Evolutionary conservation across 2,797 vertebrate genomes (phyloP).

Genomic region (Acomys russatus): DNA sequence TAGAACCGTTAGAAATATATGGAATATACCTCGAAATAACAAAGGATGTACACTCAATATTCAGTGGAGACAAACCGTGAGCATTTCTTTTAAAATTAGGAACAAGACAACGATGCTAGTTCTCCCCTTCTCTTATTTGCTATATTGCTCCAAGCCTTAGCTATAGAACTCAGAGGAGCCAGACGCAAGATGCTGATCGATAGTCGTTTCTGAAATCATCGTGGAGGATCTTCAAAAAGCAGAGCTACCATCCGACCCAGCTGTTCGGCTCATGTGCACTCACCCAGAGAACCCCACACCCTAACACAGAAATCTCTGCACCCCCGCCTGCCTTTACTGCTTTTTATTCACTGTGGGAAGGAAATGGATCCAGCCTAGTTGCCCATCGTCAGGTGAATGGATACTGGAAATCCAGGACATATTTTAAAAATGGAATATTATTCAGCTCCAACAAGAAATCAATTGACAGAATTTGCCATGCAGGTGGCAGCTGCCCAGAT

Average conservation of each 20-base stretch:
- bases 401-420: not conserved
- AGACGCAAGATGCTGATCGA: no score
- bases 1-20: not conserved
- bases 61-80: not conserved
- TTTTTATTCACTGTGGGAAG: not conserved
- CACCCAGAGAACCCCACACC: not conserved
- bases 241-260: not conserved
- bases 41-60: not conserved
- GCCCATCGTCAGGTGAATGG: not conserved
- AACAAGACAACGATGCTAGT: not conserved
- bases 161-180: not conserved
- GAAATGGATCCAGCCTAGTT: not conserved
- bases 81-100: not conserved
- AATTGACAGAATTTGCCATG: not conserved
- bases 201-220: not conserved
- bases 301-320: not conserved
- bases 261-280: not conserved
- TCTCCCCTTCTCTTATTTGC: not conserved
- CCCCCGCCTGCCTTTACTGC: accelerated
- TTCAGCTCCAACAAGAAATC: not conserved
- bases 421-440: not conserved
- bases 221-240: not conserved
- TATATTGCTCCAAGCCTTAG: not conserved
- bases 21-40: not conserved
- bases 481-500: no score